Evolutionary conservation across 2,888 invertebrate genomes (phyloP).

Genomic region (Doris montereyensis): DNA sequence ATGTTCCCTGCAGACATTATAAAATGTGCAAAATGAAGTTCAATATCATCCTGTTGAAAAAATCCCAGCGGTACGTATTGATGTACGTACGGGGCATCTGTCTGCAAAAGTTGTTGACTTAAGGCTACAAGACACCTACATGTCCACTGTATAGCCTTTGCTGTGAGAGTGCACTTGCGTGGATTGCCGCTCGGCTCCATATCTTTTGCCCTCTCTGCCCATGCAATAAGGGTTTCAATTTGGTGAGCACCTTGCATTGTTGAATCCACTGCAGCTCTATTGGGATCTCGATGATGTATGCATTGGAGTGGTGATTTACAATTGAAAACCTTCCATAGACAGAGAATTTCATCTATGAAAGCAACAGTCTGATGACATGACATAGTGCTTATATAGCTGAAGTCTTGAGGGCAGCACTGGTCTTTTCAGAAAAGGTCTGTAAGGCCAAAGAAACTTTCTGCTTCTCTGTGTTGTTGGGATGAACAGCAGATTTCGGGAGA

Average conservation of each 20-base stretch:
- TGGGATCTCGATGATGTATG: background rate
- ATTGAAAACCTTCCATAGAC: constrained; percentile 3
- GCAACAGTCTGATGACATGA: too few species aligned
- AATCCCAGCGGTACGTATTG: background rate
- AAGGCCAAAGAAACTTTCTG: too few species aligned
- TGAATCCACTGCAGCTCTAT: background rate
- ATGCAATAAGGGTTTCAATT: background rate
- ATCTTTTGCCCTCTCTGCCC: background rate
- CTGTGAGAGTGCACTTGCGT: background rate
- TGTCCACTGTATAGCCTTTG: background rate
- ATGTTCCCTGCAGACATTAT: background rate
- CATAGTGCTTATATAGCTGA: too few species aligned
- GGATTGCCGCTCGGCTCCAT: background rate
- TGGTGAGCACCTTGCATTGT: background rate
- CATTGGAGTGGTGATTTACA: constrained; percentile 2
- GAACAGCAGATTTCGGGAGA: too few species aligned
- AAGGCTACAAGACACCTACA: background rate
- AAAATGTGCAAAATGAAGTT: constrained; percentile 10
- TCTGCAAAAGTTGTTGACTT: background rate
- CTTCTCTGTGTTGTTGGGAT: too few species aligned
- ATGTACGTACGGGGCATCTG: background rate
- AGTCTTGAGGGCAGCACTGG: too few species aligned
- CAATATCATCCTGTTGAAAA: constrained; percentile 11
- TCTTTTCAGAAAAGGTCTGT: too few species aligned
- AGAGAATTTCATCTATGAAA: too few species aligned